Evolutionary conservation across 2,888 invertebrate genomes (phyloP).

Genomic region (Tenthredo livida): DNA sequence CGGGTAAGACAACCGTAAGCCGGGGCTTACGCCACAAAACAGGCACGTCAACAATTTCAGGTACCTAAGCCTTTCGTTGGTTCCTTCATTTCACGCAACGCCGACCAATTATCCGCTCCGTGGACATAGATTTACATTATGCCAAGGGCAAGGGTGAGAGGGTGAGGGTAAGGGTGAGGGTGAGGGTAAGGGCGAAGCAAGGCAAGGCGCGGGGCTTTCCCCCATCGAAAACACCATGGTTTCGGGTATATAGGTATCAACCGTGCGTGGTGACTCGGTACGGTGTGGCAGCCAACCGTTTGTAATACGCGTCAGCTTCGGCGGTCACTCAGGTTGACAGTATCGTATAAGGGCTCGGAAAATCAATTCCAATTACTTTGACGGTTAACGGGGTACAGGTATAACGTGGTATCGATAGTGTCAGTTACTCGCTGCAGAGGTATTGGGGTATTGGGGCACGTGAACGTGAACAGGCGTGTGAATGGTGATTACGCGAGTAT

Average conservation of each 20-base stretch:
- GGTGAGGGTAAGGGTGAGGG: background rate
- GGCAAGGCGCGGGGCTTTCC: background rate
- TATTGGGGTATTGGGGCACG: background rate
- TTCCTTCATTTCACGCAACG: slow-evolving; percentile 51
- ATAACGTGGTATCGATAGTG: background rate
- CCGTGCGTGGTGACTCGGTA: slow-evolving; percentile 8
- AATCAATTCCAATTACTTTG: slow-evolving; percentile 43
- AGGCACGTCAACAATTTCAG: slow-evolving; percentile 51
- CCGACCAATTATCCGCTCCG: slow-evolving; percentile 45
- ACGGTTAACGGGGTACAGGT: background rate
- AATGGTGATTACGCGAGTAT: background rate
- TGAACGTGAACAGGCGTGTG: slow-evolving; percentile 8
- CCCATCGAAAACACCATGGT: background rate
- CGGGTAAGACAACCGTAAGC: slow-evolving; percentile 52
- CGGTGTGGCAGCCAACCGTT: background rate
- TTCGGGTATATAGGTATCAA: background rate
- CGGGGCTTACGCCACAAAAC: slow-evolving; percentile 50
- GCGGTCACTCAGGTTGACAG: slow-evolving; percentile 15
- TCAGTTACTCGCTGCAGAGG: background rate
- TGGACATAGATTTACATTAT: slow-evolving; percentile 51
- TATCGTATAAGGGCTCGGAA: background rate
- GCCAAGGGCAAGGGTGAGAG: background rate
- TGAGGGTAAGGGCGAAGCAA: background rate
- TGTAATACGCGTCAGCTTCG: slow-evolving; percentile 13
- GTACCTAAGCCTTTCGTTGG: slow-evolving; percentile 50